Evolutionary conservation across 1,140 invertebrate species (phyloP), one percentile per base, ranked within the genome.

Genomic region (Cepaea nemoralis): DNA sequence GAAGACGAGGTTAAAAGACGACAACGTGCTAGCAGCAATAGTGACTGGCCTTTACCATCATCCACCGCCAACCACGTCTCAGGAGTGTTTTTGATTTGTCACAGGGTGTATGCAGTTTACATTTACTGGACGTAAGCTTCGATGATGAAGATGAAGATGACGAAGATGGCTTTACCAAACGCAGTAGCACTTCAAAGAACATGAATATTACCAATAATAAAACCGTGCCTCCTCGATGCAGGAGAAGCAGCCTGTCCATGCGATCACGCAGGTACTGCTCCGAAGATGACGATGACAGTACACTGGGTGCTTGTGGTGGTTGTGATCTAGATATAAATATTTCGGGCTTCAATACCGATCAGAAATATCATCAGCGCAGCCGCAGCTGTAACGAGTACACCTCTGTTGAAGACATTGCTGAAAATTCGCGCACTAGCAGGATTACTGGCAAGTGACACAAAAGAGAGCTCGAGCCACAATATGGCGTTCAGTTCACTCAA

Each of bases 291-390:
- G 42, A 42, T 50, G 45, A 48, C 10, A 27, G 59, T 71, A 8
- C 40, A 27, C 35, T 40, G n/a, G 69, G 37, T 71, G 37, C 69
- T 71, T 71, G 40, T 27, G 69, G 69, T 33, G 40, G 69, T 24
- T 27, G 2, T 40, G 69, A 71, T 6, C 22, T 10, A 70, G 27
- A 24, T 24, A 55, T 14, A 14, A 55, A 55, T 8, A 19, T 24
- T 55, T 14, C n/a, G n/a, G 19, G 19, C 50, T 55, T 22, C 50
- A 19, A 55, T 19, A 55, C 2, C n/a, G 50, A 55, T 19, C 8
- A 55, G 50, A 14, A 22, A 8, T 2, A 19, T 19, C 5, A 55
- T 14, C 8, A 2, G n/a, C 8, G 22, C 50, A 55, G 50, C n/a
- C 8, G n/a, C 50, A 55, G 50, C n/a, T 55, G 19, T 19, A 2